These are phyloP conservation scores for Eremophila alpestris DNA, from an alignment of 2,797 vertebrate species.

Conservation along the genomic window DNA sequence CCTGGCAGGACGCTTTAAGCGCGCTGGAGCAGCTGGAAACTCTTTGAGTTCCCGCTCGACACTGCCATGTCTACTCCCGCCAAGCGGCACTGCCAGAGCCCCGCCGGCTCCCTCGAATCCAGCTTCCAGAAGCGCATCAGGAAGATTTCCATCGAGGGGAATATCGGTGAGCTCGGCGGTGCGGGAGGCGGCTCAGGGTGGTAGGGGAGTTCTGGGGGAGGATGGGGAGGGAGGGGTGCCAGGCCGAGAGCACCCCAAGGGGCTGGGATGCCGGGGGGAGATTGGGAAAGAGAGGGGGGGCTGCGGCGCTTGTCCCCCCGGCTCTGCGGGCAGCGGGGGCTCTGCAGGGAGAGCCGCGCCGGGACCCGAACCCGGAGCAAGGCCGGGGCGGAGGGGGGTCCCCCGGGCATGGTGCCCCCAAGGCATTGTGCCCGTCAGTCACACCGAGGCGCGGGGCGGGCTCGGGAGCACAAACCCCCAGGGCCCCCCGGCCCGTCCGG, in stretches of 20 bases:
- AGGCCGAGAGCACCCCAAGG: not conserved
- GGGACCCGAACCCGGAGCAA: not conserved
- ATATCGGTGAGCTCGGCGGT: constrained; percentile 80
- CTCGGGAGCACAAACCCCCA: not conserved
- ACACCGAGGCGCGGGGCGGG: no score
- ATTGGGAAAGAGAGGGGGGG: no score
- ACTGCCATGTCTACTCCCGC: constrained; percentile 71
- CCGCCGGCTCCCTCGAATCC: constrained; percentile 13
- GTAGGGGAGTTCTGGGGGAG: no score
- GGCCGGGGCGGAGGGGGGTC: not conserved
- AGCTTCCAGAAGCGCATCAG: constrained; percentile 76
- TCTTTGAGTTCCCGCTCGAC: not conserved
- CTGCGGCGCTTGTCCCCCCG: no score
- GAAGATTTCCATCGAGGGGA: constrained; percentile 86
- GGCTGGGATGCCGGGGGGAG: no score
- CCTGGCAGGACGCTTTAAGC: not conserved
- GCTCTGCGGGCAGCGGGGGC: not conserved
- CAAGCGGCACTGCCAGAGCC: constrained; percentile 69
- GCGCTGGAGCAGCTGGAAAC: not conserved
- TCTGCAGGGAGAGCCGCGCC: not conserved
- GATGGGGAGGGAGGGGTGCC: fast-evolving
- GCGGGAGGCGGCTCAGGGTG: not conserved
- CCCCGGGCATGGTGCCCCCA: not conserved
- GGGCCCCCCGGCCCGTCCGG: fast-evolving
- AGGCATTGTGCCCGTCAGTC: not conserved